Evolutionary conservation across 2,888 invertebrate genomes (phyloP), one percentile per base, ranked within the genome.

Genomic region (Pseudoips prasinana): DNA sequence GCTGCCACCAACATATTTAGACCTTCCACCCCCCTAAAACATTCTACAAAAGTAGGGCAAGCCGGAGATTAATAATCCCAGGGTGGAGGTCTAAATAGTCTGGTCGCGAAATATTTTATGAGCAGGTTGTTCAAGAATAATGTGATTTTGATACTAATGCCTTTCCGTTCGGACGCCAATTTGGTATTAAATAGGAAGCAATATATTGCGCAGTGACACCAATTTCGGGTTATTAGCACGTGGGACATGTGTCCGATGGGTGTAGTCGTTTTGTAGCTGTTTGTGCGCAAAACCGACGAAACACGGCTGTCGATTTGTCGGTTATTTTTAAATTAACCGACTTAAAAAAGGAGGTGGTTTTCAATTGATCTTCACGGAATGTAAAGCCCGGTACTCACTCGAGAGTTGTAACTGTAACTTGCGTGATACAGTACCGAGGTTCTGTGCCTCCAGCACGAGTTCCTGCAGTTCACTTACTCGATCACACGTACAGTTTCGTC

Each of bases 41-140:
- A 24, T 29, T 26, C 33, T 46, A 52, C 47, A 47, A 32, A 20
- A 40, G 11, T 14, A 25, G 41, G 32, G 25, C 46, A 33, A 43
- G 22, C 20, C 37, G 33, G 37, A 34, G n/a, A 22, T 25, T 22
- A n/a, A n/a, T 20, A 10, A 31, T 29, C 32, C 26, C 26, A 35
- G 39, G 48, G 33, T 29, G 28, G 32, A 47, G 79, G 31, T 70
- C 76, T 64, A 47, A 10, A 18, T 47, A 63, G 33, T 45, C 35
- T 63, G 73, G 81, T 28, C 46, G 39, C 35, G 60, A 64, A 82
- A 85, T 83, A 85, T 85, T 86, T 85, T 84, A 86, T 78, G 73
- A 77, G 67, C 48, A 71, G 67, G 73, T 77, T 75, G 64, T 62
- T 46, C 54, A 72, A 73, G 69, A 78, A 72, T 80, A 81, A 82